phyloP scores from a whole-genome alignment of 2,888 invertebrate genomes.

The Stenolophus ochropezus region DNA sequence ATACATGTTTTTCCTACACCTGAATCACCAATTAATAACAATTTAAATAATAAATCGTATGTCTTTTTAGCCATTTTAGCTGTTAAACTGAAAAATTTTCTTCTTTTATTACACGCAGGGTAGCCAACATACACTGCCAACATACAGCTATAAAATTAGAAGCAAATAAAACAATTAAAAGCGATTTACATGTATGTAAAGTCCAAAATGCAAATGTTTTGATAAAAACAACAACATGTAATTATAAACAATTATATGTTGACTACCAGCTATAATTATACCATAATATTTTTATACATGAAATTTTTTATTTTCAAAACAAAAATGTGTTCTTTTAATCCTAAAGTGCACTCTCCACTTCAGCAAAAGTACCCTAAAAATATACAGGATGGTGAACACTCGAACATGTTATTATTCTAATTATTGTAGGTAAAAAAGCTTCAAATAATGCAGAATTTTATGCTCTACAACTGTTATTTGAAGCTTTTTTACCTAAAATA shows the following conservation, averaged over 20 bases:
- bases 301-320: too few species aligned
- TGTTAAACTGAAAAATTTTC: conserved; percentile 53
- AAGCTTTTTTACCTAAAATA: too few species aligned
- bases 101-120: conserved; percentile 42
- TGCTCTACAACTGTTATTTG: too few species aligned
- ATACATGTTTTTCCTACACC: conserved; percentile 97
- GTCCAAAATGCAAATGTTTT: conserved; percentile 2
- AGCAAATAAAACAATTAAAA: background rate
- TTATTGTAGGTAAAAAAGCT: too few species aligned
- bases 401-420: too few species aligned
- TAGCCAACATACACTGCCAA: conserved; percentile 11
- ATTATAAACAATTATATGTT: background rate
- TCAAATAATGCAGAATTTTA: too few species aligned
- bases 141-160: conserved; percentile 19
- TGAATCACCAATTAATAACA: conserved; percentile 93
- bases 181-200: background rate
- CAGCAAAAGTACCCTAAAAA: too few species aligned
- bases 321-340: too few species aligned
- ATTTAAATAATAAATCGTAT: conserved; percentile 94
- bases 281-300: too few species aligned
- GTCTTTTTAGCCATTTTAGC: conserved; percentile 93
- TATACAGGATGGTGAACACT: too few species aligned
- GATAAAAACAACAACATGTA: background rate
- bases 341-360: too few species aligned
- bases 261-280: too few species aligned